Percentiles rank a stretch among this genome's conserved stretches.
These are phyloP conservation scores for Echeneis naucrates DNA, from an alignment of 2,797 vertebrate species.

Conservation along the genomic window DNA sequence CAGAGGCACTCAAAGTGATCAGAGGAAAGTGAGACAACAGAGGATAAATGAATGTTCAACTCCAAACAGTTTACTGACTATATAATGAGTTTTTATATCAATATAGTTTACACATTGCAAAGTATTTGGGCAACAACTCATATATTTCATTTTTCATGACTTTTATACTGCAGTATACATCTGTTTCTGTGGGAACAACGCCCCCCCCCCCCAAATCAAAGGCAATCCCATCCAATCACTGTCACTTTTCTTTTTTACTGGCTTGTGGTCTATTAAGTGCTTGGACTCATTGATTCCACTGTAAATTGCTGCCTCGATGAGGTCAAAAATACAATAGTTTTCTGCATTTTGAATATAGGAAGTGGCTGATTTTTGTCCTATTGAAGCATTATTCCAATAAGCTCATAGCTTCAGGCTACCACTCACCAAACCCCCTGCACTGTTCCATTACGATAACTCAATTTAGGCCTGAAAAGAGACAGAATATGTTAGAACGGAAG, in stretches of 20 bases:
- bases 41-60: too few relatives aligned
- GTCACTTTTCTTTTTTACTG: background rate
- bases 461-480: slow-evolving; percentile 12
- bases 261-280: background rate
- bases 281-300: too few relatives aligned
- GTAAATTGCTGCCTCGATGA: slow-evolving; percentile 5
- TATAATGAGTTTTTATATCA: too few relatives aligned
- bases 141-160: too few relatives aligned
- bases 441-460: slow-evolving; percentile 34
- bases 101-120: too few relatives aligned
- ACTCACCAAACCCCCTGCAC: slow-evolving; percentile 12
- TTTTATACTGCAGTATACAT: too few relatives aligned
- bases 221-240: background rate
- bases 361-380: slow-evolving; percentile 5
- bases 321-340: background rate
- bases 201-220: too few relatives aligned
- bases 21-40: too few relatives aligned
- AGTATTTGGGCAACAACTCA: too few relatives aligned
- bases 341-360: slow-evolving; percentile 7
- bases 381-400: slow-evolving; percentile 37
- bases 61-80: too few relatives aligned
- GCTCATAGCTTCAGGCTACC: slow-evolving; percentile 13
- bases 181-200: background rate
- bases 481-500: background rate
- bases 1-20: too few relatives aligned